phyloP scores from a whole-genome alignment of 2,888 invertebrate species.

The Isoperla grammatica region DNA sequence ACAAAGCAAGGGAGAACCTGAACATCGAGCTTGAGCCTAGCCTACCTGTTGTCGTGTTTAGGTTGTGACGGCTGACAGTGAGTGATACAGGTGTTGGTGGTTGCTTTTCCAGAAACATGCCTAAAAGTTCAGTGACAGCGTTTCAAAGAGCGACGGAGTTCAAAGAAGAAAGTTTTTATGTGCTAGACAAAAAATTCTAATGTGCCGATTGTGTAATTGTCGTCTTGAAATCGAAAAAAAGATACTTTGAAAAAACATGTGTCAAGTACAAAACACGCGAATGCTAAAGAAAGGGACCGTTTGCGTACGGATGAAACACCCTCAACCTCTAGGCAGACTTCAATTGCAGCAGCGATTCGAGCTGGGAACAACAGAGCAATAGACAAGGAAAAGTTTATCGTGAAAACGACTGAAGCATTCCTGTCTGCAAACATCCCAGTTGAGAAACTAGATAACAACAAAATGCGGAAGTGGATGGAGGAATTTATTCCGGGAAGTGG shows the following conservation, averaged over 20 bases:
- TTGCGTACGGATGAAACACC: too few species aligned
- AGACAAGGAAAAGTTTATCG: slow-evolving; percentile 13
- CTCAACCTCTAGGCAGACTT: neutral
- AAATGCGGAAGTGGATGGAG: neutral
- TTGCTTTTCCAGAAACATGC: too few species aligned
- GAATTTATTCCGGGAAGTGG: slow-evolving; percentile 10
- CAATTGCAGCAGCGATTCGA: slow-evolving; percentile 5
- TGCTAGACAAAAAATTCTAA: slow-evolving; percentile 10
- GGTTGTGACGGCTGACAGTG: too few species aligned
- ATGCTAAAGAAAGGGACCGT: neutral
- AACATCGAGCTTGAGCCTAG: too few species aligned
- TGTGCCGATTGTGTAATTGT: slow-evolving; percentile 12
- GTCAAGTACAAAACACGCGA: too few species aligned
- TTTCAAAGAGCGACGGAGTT: neutral
- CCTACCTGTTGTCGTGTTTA: too few species aligned
- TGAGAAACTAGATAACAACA: neutral
- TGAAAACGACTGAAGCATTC: slow-evolving; percentile 15
- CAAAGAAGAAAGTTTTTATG: neutral
- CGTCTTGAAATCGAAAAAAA: neutral
- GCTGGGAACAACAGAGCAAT: slow-evolving; percentile 10
- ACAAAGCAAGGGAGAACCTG: too few species aligned
- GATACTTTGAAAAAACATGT: neutral
- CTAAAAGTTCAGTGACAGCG: too few species aligned
- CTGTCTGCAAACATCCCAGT: neutral
- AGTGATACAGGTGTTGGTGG: too few species aligned